Evolutionary conservation across 2,797 vertebrate genomes (phyloP), one percentile per base, ranked within the genome.

Genomic region (Acrossocheilus fasciatus): DNA sequence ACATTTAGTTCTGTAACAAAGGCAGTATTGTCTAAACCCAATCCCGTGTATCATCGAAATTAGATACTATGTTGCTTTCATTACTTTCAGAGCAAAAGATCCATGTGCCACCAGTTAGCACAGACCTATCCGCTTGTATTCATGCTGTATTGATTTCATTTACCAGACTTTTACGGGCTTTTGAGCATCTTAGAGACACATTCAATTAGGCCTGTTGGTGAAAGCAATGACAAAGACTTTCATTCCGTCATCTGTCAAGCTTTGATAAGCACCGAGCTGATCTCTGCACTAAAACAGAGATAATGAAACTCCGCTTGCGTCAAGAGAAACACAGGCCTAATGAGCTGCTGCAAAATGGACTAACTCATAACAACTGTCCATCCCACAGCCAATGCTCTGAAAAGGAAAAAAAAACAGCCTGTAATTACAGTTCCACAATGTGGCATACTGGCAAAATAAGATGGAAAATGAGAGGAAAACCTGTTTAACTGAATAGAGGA

Each of bases 191-290:
- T 12, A 76, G 54, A 77, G 85, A 70, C 54, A 52, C 41, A 82
- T 82, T 83, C 83, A 88, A 88, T 91, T 88, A 86, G 68, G 87
- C 81, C 70, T 30, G 18, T 78, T 86, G 50, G 68, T 66, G 36
- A 85, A 85, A 80, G 85, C 36, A 83, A 74, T 80, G 82, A 83
- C 76, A 41, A 78, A 83, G 15, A 68, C 82, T 77, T 73, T 68
- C 81, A 77, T 81, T 86, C 82, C 64, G 64, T 87, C 84, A 89
- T 89, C 89, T 88, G 89, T 88, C 84, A 81, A 73, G 81, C 87
- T 87, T 91, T 88, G 85, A 86, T 84, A 83, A 80, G 45, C 52
- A 26, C 41, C 18, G 30, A 88, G 82, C 83, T 87, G 84, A 89
- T 89, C 82, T 85, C 57, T 18, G 77, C 45, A 76, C 66, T 77